Evolutionary conservation across 2,888 invertebrate genomes (phyloP).

Genomic region (Cynaeus angustus): DNA sequence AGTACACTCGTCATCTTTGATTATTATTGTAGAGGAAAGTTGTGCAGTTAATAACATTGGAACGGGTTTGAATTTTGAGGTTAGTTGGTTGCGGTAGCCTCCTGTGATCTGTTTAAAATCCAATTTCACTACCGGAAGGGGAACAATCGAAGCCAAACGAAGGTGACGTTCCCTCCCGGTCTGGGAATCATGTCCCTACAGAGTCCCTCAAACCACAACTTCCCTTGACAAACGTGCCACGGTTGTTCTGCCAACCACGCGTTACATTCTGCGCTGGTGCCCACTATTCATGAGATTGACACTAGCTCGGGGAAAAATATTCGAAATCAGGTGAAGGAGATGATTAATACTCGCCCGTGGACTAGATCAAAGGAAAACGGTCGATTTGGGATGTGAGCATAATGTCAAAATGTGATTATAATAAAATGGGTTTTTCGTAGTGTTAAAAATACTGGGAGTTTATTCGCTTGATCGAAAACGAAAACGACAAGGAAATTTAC

Average conservation of each 20-base stretch:
- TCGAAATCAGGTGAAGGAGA: constrained; percentile 20
- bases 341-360: constrained; percentile 18
- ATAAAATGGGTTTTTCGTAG: too few relatives aligned
- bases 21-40: constrained; percentile 38
- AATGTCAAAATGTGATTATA: too few relatives aligned
- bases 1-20: constrained; percentile 33
- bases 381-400: not conserved
- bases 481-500: too few relatives aligned
- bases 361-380: constrained; percentile 24
- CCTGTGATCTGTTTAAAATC: constrained; percentile 67
- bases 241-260: constrained; percentile 39
- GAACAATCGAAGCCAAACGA: constrained; percentile 70
- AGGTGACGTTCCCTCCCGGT: constrained; percentile 65
- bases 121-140: constrained; percentile 65
- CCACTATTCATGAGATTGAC: constrained; percentile 29
- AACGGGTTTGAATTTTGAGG: constrained; percentile 53
- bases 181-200: constrained; percentile 35
- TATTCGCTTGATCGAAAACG: too few relatives aligned
- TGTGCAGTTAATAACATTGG: constrained; percentile 47
- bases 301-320: constrained; percentile 7
- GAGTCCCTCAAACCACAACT: constrained; percentile 52
- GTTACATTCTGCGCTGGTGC: constrained; percentile 21
- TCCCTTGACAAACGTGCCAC: constrained; percentile 45
- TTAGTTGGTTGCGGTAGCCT: constrained; percentile 54
- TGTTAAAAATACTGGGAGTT: too few relatives aligned